These are phyloP conservation scores for Idaea aversata DNA, from an alignment of 2,888 invertebrate genomes.

Conservation along the genomic window DNA sequence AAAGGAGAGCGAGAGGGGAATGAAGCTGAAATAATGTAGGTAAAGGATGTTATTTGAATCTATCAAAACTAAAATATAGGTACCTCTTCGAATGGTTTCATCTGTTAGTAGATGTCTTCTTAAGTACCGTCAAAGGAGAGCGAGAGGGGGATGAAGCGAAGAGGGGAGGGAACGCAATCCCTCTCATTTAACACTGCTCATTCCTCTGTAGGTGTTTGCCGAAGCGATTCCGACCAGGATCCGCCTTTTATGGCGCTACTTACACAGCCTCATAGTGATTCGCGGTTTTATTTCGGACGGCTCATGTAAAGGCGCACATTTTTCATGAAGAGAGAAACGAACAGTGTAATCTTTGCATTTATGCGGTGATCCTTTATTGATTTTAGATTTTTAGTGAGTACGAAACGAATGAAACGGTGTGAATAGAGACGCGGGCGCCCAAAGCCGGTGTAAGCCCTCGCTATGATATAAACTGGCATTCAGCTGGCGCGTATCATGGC, in stretches of 20 bases:
- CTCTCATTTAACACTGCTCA: conserved; percentile 79
- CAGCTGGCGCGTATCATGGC: conserved; percentile 55
- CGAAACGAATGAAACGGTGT: conserved; percentile 76
- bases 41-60: conserved; percentile 26
- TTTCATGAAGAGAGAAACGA: conserved; percentile 73
- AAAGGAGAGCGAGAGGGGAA: conserved; percentile 37
- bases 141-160: conserved; percentile 31
- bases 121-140: conserved; percentile 44
- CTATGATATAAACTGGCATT: conserved; percentile 77
- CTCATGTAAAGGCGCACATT: conserved; percentile 75
- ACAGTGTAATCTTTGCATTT: conserved; percentile 79
- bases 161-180: conserved; percentile 62
- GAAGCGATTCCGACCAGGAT: conserved; percentile 75
- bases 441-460: conserved; percentile 73
- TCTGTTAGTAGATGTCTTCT: conserved; percentile 58
- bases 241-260: conserved; percentile 77
- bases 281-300: conserved; percentile 79
- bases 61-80: conserved; percentile 48
- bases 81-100: conserved; percentile 58
- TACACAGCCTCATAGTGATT: conserved; percentile 78
- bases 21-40: conserved; percentile 8
- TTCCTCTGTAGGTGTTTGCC: conserved; percentile 79
- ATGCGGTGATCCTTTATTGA: conserved; percentile 79
- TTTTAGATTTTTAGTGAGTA: conserved; percentile 80
- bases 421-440: conserved; percentile 75